Percentiles rank a stretch among this genome's conserved stretches.
Conservation (phyloP, 2,113 vertebrate species). For the Zingel zingel region DNA sequence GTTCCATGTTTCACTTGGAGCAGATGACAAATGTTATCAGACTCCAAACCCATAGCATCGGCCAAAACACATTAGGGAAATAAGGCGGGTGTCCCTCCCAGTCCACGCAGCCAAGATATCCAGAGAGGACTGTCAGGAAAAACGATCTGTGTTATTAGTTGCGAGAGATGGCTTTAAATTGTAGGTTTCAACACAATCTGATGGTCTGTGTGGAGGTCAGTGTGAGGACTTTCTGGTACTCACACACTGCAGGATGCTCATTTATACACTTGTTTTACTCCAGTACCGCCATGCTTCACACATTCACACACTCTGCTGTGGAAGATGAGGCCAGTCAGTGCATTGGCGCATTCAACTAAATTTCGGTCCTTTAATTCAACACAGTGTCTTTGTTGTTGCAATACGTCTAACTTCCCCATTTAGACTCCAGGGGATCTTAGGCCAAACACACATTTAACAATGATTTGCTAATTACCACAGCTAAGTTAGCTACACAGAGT, state of each 20-base stretch:
- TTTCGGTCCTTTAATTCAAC: not conserved
- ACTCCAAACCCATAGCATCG: slow-evolving; percentile 16
- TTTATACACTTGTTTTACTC: not conserved
- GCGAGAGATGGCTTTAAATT: slow-evolving; percentile 32
- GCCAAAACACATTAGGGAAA: slow-evolving; percentile 58
- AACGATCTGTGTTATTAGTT: slow-evolving; percentile 31
- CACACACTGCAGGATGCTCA: not conserved
- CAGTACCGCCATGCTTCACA: not conserved
- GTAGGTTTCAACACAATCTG: slow-evolving; percentile 26
- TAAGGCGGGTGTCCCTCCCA: slow-evolving; percentile 25
- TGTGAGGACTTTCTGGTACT: not conserved
- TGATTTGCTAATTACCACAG: not conserved
- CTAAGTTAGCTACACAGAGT: too few relatives aligned
- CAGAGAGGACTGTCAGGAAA: slow-evolving; percentile 27
- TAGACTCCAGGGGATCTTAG: not conserved
- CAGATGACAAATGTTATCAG: slow-evolving; percentile 33
- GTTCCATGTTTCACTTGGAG: slow-evolving; percentile 71
- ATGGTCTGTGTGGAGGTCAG: slow-evolving; percentile 27
- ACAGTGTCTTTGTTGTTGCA: not conserved
- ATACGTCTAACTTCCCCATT: not conserved
- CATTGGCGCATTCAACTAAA: not conserved
- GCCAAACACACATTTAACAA: not conserved
- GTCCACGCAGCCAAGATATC: slow-evolving; percentile 43
- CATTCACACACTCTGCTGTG: not conserved
- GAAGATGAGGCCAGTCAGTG: not conserved